These are phyloP conservation scores for Stomatorhinus ivindoensis DNA, from an alignment of 2,113 vertebrate species.

Conservation along the genomic window DNA sequence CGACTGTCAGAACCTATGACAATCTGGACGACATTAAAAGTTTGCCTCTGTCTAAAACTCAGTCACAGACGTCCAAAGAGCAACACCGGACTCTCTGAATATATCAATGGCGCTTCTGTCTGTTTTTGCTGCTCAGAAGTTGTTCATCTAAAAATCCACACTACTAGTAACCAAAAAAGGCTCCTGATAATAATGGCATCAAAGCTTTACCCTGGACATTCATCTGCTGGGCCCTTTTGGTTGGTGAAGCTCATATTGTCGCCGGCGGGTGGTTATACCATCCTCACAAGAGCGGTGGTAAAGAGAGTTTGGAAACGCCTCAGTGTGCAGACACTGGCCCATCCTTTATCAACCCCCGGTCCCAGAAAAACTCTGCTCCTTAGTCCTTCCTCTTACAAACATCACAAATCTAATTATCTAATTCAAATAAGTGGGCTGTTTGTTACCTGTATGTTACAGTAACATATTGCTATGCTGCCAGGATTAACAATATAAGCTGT, in stretches of 20 bases:
- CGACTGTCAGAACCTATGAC: neutral
- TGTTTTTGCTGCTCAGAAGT: neutral
- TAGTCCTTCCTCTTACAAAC: neutral
- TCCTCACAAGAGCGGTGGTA: neutral
- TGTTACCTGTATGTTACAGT: neutral
- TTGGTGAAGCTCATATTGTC: neutral
- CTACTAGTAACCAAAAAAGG: neutral
- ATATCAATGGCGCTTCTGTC: neutral
- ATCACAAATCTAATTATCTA: neutral
- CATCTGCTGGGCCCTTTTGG: neutral
- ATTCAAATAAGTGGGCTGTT: neutral
- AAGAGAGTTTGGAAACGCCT: neutral
- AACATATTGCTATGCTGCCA: neutral
- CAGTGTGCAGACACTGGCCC: neutral
- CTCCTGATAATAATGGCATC: neutral
- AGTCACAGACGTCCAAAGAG: neutral
- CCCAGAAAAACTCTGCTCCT: neutral
- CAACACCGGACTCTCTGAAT: neutral
- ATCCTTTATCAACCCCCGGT: neutral
- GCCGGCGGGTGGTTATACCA: neutral
- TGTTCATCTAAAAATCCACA: neutral
- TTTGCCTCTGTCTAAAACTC: neutral
- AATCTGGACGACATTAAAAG: neutral
- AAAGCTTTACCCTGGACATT: neutral
- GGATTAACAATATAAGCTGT: neutral